These are phyloP conservation scores for Chunga burmeisteri DNA, from an alignment of 2,113 vertebrate species.

Conservation along the genomic window DNA sequence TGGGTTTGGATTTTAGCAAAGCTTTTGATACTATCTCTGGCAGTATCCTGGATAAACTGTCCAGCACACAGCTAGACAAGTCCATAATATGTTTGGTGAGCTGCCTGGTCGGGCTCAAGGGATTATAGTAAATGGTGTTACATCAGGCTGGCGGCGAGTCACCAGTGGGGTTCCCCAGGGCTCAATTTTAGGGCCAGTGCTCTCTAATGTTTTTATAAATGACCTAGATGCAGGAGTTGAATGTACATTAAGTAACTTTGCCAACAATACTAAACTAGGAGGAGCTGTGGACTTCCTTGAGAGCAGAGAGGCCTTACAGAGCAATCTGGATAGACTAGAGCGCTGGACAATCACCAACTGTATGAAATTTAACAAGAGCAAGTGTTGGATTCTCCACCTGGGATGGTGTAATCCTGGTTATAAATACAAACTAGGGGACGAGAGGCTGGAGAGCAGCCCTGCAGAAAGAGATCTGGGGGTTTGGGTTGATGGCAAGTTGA, in stretches of 20 bases:
- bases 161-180: fast-evolving
- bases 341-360: background rate
- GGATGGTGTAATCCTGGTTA: background rate
- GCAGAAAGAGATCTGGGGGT: background rate
- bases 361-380: background rate
- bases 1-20: background rate
- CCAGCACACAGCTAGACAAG: background rate
- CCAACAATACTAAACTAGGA: background rate
- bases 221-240: background rate
- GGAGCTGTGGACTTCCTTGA: background rate
- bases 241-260: background rate
- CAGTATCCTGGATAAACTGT: background rate
- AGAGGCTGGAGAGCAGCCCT: background rate
- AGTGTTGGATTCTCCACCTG: background rate
- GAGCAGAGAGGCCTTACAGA: background rate
- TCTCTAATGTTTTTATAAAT: background rate
- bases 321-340: background rate
- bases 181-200: background rate
- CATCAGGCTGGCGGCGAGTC: background rate
- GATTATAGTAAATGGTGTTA: background rate
- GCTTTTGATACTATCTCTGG: background rate
- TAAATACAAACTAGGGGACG: background rate
- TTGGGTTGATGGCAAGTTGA: background rate
- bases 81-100: background rate
- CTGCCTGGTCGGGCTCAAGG: background rate